Evolutionary conservation across 2,797 vertebrate species (phyloP).

Genomic region (Alfaro cultratus): DNA sequence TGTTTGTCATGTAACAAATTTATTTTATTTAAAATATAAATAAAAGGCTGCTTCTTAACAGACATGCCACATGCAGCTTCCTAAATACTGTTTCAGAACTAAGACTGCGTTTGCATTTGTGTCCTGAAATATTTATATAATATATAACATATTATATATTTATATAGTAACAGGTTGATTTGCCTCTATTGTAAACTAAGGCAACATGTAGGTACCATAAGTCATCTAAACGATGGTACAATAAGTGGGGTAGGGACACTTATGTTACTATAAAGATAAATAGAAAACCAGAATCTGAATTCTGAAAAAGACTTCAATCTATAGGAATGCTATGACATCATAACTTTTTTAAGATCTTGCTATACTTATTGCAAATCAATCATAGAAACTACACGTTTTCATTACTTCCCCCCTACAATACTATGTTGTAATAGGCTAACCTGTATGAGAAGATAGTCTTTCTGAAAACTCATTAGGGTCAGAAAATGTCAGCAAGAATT

Average conservation of each 20-base stretch:
- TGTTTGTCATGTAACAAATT: not conserved
- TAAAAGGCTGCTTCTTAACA: not conserved
- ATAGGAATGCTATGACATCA: not conserved
- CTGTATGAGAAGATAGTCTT: slow-evolving; percentile 17
- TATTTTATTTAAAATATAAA: too few species aligned
- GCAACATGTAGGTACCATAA: not conserved
- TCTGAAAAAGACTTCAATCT: not conserved
- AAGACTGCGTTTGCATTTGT: not conserved
- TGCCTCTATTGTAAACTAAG: not conserved
- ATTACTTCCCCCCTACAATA: too few species aligned
- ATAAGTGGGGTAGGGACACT: not conserved
- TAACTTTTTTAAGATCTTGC: not conserved
- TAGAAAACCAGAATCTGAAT: not conserved
- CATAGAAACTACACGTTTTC: too few species aligned
- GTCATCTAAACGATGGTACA: not conserved
- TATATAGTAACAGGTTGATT: not conserved
- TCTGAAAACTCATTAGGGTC: slow-evolving; percentile 43
- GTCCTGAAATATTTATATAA: too few species aligned
- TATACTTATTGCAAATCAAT: not conserved
- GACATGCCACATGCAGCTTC: not conserved
- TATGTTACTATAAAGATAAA: not conserved
- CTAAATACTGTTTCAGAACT: not conserved
- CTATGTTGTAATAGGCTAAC: not conserved
- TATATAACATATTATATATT: too few species aligned
- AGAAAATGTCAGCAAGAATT: slow-evolving; percentile 71